Percentiles rank a stretch among this genome's conserved stretches.
These are phyloP conservation scores for Melanotaenia duboulayi DNA, from an alignment of 2,113 vertebrate species.

Conservation along the genomic window DNA sequence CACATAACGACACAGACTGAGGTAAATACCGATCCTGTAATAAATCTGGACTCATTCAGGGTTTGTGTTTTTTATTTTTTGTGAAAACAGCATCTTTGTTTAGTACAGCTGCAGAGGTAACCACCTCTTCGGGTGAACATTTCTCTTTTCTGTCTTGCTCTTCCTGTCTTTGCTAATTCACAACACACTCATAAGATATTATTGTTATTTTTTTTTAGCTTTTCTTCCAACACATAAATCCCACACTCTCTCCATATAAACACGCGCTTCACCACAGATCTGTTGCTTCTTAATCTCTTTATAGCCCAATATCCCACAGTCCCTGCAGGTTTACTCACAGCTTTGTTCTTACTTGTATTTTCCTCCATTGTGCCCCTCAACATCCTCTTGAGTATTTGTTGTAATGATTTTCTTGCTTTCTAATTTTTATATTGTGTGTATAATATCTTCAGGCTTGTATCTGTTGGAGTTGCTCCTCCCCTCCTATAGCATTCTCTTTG, in stretches of 20 bases:
- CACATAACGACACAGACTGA: neutral
- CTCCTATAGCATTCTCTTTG: slow-evolving; percentile 65
- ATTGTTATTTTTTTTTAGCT: slow-evolving; percentile 14
- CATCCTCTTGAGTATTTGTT: slow-evolving; percentile 52
- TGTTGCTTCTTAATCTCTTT: slow-evolving; percentile 24
- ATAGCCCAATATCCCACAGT: slow-evolving; percentile 41
- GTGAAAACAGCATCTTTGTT: neutral
- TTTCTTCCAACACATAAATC: slow-evolving; percentile 21
- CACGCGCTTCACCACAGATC: neutral
- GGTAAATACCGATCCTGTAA: slow-evolving; percentile 11
- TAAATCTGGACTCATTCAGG: slow-evolving; percentile 2
- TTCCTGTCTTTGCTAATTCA: slow-evolving; percentile 18
- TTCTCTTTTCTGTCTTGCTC: slow-evolving; percentile 1
- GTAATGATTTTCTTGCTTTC: slow-evolving; percentile 50
- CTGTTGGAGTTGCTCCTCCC: slow-evolving; percentile 49
- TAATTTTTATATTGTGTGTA: slow-evolving; percentile 32
- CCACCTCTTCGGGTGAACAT: neutral
- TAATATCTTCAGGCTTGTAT: slow-evolving; percentile 42
- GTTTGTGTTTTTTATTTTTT: neutral
- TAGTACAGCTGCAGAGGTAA: slow-evolving; percentile 1
- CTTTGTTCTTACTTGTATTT: slow-evolving; percentile 32
- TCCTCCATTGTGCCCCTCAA: slow-evolving; percentile 31
- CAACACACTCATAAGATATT: slow-evolving; percentile 27
- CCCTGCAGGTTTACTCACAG: slow-evolving; percentile 31
- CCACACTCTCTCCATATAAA: neutral